phyloP scores from a whole-genome alignment of 2,888 invertebrate species.

The Pristionchus arcanus region DNA sequence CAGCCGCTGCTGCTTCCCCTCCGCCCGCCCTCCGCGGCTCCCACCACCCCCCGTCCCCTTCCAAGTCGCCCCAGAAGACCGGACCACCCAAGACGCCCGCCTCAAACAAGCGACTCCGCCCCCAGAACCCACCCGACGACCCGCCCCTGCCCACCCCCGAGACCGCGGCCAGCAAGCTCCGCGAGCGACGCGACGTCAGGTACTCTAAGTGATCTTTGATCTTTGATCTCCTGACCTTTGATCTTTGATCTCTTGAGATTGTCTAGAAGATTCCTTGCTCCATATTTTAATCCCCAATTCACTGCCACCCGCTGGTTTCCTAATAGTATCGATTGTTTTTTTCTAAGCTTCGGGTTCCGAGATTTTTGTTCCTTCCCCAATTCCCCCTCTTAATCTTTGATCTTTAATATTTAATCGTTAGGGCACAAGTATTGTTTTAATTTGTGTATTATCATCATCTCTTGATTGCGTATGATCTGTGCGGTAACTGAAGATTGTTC shows the following conservation, averaged over 20 bases:
- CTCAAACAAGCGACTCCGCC: neutral
- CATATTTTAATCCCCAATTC: neutral
- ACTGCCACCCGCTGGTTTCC: neutral
- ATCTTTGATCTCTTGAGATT: neutral
- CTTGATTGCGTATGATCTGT: neutral
- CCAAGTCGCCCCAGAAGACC: neutral
- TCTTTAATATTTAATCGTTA: neutral
- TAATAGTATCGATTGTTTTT: neutral
- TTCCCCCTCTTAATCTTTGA: neutral
- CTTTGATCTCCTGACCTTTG: neutral
- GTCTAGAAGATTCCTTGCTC: neutral
- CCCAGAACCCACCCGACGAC: conserved; percentile 50
- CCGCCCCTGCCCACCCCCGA: neutral
- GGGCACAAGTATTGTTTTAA: neutral
- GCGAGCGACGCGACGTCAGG: conserved; percentile 33
- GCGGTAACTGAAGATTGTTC: neutral
- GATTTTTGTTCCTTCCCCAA: neutral
- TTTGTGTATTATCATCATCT: neutral
- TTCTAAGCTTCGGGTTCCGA: neutral
- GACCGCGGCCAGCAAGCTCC: neutral
- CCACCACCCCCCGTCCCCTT: neutral
- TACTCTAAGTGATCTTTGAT: neutral
- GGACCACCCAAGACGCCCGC: neutral
- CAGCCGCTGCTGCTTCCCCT: neutral
- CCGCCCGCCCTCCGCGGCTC: neutral